These are phyloP conservation scores for Megathymus violae DNA, from an alignment of 1,140 invertebrate genomes.

Conservation along the genomic window DNA sequence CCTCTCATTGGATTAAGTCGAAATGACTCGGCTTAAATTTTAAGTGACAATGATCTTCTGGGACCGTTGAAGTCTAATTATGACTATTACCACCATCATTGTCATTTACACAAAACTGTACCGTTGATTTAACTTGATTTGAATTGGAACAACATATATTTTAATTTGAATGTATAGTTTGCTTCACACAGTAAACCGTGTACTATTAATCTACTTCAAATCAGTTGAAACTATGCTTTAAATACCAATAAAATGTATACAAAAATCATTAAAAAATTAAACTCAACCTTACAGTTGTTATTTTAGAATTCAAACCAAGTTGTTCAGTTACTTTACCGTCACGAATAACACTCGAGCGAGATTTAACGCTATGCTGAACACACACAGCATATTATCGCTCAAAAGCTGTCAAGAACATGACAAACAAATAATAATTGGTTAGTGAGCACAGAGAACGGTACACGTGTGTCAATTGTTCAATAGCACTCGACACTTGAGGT, in stretches of 20 bases:
- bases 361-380: neutral
- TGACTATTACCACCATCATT: too few species aligned
- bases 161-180: neutral
- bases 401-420: neutral
- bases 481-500: neutral
- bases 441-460: neutral
- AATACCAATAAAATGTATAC: neutral
- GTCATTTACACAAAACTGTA: too few species aligned
- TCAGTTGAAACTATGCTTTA: neutral
- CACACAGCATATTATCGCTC: neutral
- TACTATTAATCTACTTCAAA: conserved; percentile 1
- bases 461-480: neutral
- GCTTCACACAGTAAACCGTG: neutral
- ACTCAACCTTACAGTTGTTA: neutral
- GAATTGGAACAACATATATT: neutral
- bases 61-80: too few species aligned
- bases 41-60: too few species aligned
- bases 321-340: neutral
- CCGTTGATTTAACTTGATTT: too few species aligned
- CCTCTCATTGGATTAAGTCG: too few species aligned
- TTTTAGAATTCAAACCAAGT: neutral
- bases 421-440: neutral
- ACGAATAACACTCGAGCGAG: neutral
- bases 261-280: neutral
- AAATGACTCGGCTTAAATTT: too few species aligned